Evolutionary conservation across 2,797 vertebrate genomes (phyloP), one percentile per base, ranked within the genome.

Genomic region (Petrocephalus sullivani): DNA sequence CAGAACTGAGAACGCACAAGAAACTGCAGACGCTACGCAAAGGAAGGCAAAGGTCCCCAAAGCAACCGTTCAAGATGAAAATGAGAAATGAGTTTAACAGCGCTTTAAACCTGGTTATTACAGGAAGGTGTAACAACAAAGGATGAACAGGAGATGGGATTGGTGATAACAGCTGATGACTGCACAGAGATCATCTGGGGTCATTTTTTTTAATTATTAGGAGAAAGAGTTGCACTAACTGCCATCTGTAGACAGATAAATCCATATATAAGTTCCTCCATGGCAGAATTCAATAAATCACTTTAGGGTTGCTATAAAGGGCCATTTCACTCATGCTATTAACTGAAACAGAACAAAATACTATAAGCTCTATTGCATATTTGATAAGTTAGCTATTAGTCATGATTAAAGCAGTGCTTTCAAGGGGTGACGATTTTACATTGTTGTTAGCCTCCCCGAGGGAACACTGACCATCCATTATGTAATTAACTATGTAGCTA

Each of bases 201-300:
- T 84, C n/a, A 56, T 53, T 64, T 54, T 49, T 49, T 37, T 88
- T 86, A 86, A 56, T 88, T 84, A 75, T 71, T 88, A 23, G 33
- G 58, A 51, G 46, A 19, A 28, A 88, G 4, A 86, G 37, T 46
- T 53, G 28, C 51, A n/a, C 28, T 56, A 58, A 81, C 53, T 60
- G 33, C 88, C 54, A 54, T 51, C 78, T 53, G 88, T 88, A 88
- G 87, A 51, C 89, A 19, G 53, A 53, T 85, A 88, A 46, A 91
- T 93, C 91, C 88, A 91, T 92, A 90, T 8, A 61, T 89, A 89
- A 92, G 93, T 91, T 90, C 28, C 54, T 89, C 87, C 84, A 56
- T 87, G 89, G 87, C 87, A 88, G 88, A 60, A 88, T 87, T 90
- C 86, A 51, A 33, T 89, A 7, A 53, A 37, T n/a, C 46, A 90